phyloP scores from a whole-genome alignment of 1,140 invertebrate genomes.

The Brachionus rubens region DNA sequence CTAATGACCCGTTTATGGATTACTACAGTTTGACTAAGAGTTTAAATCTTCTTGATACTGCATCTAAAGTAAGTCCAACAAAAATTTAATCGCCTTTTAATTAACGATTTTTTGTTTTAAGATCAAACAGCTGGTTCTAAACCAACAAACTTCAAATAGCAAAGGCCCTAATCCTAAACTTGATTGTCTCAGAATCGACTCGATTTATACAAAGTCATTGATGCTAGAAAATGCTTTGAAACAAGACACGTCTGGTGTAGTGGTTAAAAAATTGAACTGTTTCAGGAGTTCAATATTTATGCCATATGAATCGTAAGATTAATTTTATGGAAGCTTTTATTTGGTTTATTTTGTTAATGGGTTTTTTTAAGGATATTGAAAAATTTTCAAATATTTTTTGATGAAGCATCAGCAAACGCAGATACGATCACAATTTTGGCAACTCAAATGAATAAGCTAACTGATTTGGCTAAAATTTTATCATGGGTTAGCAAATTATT shows the following conservation, averaged over 20 bases:
- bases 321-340: not conserved
- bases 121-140: slow-evolving; percentile 37
- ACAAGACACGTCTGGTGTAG: not conserved
- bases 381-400: slow-evolving; percentile 17
- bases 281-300: slow-evolving; percentile 36
- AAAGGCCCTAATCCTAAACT: slow-evolving; percentile 30
- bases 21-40: slow-evolving; percentile 32
- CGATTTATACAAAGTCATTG: slow-evolving; percentile 12
- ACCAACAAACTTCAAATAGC: slow-evolving; percentile 40
- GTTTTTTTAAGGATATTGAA: slow-evolving; percentile 6
- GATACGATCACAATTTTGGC: slow-evolving; percentile 15
- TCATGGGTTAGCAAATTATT: slow-evolving; percentile 19
- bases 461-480: slow-evolving; percentile 3
- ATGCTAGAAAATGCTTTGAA: not conserved
- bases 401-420: slow-evolving; percentile 2
- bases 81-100: too few relatives aligned
- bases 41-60: slow-evolving; percentile 18
- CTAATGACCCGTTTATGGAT: slow-evolving; percentile 29
- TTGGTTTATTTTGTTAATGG: not conserved
- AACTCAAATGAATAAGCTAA: slow-evolving; percentile 18
- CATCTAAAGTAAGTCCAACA: slow-evolving; percentile 6
- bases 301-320: slow-evolving; percentile 15
- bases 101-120: not conserved
- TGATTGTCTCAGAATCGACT: slow-evolving; percentile 22
- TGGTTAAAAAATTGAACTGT: slow-evolving; percentile 31